Evolutionary conservation across 2,888 invertebrate species (phyloP).

Genomic region (Hirtodrosophila duncani): DNA sequence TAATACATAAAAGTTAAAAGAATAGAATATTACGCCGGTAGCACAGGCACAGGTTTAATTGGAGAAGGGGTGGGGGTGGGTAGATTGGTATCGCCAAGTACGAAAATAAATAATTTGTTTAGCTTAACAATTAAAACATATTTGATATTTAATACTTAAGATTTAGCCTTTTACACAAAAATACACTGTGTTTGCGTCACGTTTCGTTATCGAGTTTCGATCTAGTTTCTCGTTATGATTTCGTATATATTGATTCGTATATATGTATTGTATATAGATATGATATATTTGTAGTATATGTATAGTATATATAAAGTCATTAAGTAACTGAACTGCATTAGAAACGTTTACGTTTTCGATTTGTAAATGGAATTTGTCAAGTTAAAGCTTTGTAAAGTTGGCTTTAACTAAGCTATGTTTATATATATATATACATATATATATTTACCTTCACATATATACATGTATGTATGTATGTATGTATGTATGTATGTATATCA

Average conservation of each 20-base stretch:
- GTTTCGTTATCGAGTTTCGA: slow-evolving; percentile 5
- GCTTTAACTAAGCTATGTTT: slow-evolving; percentile 41
- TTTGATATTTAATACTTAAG: slow-evolving; percentile 69
- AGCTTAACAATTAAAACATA: slow-evolving; percentile 60
- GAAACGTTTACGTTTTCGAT: background rate
- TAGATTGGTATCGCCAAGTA: too few species aligned
- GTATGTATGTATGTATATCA: slow-evolving; percentile 10
- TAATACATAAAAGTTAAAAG: too few species aligned
- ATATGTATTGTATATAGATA: slow-evolving; percentile 15
- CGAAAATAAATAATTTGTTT: slow-evolving; percentile 62
- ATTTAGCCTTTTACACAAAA: slow-evolving; percentile 50
- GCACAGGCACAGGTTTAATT: too few species aligned
- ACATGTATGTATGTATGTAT: slow-evolving; percentile 7
- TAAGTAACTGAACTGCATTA: slow-evolving; percentile 6
- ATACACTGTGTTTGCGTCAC: slow-evolving; percentile 15
- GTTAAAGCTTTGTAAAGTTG: slow-evolving; percentile 41
- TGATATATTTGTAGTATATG: slow-evolving; percentile 4
- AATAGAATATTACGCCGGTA: too few species aligned
- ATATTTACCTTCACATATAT: background rate
- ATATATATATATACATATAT: slow-evolving; percentile 6
- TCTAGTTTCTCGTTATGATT: slow-evolving; percentile 9
- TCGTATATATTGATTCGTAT: slow-evolving; percentile 20
- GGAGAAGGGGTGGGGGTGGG: too few species aligned
- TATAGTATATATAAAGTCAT: slow-evolving; percentile 13
- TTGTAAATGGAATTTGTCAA: slow-evolving; percentile 12